Evolutionary conservation across 2,113 vertebrate species (phyloP), one percentile per base, ranked within the genome.

Genomic region (Pipra filicauda): DNA sequence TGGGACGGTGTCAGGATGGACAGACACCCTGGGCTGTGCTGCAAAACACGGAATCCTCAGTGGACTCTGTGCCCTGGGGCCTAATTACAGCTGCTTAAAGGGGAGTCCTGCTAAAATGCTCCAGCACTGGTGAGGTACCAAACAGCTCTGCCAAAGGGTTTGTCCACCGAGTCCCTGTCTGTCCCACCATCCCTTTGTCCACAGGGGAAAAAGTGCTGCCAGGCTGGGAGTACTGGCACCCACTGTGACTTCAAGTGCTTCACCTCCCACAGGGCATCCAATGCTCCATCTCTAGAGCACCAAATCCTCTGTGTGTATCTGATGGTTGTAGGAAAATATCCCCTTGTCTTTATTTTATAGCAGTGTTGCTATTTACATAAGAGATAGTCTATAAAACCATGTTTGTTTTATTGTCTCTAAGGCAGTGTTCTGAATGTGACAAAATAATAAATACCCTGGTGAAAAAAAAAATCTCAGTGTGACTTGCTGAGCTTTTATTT

Each of bases 401-500:
- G 54, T 76, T 89, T 70, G 48, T 77, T 92, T 86, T 91, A 72
- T 71, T 91, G 65, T 79, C 87, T 74, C 28, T 44, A 85, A 95
- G 96, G 89, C 46, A 6, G 52, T 82, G 86, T 64, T 97, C 91
- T 94, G 84, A 78, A 61, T 87, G 91, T 58, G 80, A 70, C 95
- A 92, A 88, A 85, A 82, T 64, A 85, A 88, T 82, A 64, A 82
- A 85, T 59, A 57, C 39, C 39, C 44, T 2, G 6, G 43, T 59
- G 43, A 91, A 76, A 62, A 59, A 59, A 59, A 88, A 74, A 58
- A 41, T 10, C 28, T 96, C 88, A 35, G 1, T 85, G 82, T 71
- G 77, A 74, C 85, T 96, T 67, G 85, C 85, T 17, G 64, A 88
- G 85, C 96, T 95, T 95, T 95, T 91, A 85, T 95, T 97, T 97